Evolutionary conservation across 1,140 invertebrate species (phyloP), one percentile per base, ranked within the genome.

Genomic region (Whitmania pigra): DNA sequence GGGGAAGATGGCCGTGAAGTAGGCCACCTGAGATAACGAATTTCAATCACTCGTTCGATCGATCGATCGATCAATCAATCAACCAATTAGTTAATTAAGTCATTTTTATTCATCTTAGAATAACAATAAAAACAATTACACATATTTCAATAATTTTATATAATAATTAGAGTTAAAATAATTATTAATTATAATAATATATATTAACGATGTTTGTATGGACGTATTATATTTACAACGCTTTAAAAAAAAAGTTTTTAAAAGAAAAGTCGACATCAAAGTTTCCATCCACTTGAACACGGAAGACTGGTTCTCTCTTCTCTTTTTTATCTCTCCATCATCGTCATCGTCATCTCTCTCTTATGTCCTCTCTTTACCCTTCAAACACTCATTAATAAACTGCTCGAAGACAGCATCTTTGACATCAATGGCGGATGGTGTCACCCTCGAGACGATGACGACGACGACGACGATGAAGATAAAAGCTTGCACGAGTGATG

Each of bases 1-100:
- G 4, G 74, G 74, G 43, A 75, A 75, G 17, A 68, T 72, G 31
- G 73, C 74, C 25, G 73, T 75, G 27, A 75, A 74, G 60, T 74
- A 74, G 7, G 71, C 73, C 25, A 74, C 73, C 73, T 73, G 72
- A 29, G 57, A 69, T 25, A 13, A 49, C 43, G 15, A 13, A 49
- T 49, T 11, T 49, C 15, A 49, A 49, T 36, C 6, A 36, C 2
- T 6, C 54, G 9, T 3, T 57, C 54, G 9, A n/a, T 57, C 9
- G 13, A 67, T 67, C 66, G 2, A 67, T 67, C 11, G 6, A 22
- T 71, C 36, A 4, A 49, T 53, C 40, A 55, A 36, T 43, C 36
- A 36, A 67, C 13, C 6, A 29, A 67, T 20, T 13, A 67, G 13
- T 20, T 6, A 36, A 25, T 67, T 11, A 36, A 31, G 15, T 67